Percentiles rank a stretch among this genome's conserved stretches.
Evolutionary conservation across 2,888 invertebrate species (phyloP).

Genomic region (Dasysyrphus tricinctus): DNA sequence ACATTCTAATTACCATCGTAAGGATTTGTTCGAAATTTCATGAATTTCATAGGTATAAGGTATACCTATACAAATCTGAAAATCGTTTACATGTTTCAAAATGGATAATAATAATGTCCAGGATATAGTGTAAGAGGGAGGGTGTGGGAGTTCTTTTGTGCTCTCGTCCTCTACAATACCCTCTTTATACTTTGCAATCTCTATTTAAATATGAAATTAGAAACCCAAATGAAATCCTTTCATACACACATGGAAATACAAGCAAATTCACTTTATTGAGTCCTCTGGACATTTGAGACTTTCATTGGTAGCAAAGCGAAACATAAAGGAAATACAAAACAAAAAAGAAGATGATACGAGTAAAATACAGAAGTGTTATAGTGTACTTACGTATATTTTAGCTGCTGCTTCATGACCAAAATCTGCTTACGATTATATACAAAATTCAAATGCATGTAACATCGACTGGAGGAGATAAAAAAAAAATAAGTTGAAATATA

Average conservation of each 20-base stretch:
- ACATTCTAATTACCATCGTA: constrained; percentile 63
- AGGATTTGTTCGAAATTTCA: constrained; percentile 56
- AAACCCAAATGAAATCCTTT: constrained; percentile 66
- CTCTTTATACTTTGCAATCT: background rate
- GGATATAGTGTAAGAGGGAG: background rate
- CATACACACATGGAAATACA: constrained; percentile 47
- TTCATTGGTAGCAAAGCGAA: constrained; percentile 31
- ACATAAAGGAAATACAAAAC: constrained; percentile 9
- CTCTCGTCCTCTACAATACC: background rate
- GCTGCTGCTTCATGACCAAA: constrained; percentile 27
- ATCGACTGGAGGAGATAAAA: constrained; percentile 1
- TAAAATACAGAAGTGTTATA: constrained; percentile 1
- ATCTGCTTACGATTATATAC: constrained; percentile 51
- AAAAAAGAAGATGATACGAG: background rate
- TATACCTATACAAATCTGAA: constrained; percentile 21
- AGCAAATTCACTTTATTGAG: constrained; percentile 71
- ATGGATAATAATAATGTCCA: constrained; percentile 34
- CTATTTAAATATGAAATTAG: constrained; percentile 69
- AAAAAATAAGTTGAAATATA: constrained; percentile 16
- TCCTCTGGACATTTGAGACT: constrained; percentile 72
- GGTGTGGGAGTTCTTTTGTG: background rate
- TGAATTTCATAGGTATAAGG: constrained; percentile 48
- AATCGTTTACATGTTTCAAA: constrained; percentile 63
- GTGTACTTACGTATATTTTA: too few relatives aligned
- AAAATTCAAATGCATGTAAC: constrained; percentile 47